Evolutionary conservation across 2,888 invertebrate genomes (phyloP).

Genomic region (Julus scandinavius): DNA sequence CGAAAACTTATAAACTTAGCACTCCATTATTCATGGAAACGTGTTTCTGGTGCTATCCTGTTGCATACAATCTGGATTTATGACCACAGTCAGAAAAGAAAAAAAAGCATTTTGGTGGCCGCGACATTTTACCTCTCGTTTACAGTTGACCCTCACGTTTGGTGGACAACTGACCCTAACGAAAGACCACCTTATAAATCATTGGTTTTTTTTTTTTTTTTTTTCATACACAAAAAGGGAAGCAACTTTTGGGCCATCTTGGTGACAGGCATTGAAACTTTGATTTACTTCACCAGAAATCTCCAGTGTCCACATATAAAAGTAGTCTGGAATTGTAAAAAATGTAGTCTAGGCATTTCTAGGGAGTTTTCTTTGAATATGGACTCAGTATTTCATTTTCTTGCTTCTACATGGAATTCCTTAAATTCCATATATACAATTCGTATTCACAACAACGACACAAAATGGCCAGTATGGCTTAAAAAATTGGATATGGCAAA

Average conservation of each 20-base stretch:
- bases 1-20: conserved; percentile 6
- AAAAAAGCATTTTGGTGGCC: background rate
- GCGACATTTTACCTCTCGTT: conserved; percentile 5
- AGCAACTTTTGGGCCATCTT: background rate
- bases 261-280: background rate
- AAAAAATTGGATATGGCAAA: no score
- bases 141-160: background rate
- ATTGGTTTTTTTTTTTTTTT: background rate
- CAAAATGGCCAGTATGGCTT: no score
- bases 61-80: background rate
- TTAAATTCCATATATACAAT: no score
- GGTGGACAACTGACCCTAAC: conserved; percentile 33
- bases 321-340: background rate
- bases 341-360: no score
- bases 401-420: no score
- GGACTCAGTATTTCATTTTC: no score
- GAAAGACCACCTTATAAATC: background rate
- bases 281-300: background rate
- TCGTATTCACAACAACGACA: no score
- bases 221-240: background rate
- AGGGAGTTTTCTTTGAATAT: no score
- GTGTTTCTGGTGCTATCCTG: background rate
- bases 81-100: background rate
- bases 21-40: background rate
- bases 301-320: background rate